Percentiles rank a stretch among this genome's conserved stretches.
These are phyloP conservation scores for Meiosimyza platycephala DNA, from an alignment of 2,888 invertebrate genomes.

Conservation along the genomic window DNA sequence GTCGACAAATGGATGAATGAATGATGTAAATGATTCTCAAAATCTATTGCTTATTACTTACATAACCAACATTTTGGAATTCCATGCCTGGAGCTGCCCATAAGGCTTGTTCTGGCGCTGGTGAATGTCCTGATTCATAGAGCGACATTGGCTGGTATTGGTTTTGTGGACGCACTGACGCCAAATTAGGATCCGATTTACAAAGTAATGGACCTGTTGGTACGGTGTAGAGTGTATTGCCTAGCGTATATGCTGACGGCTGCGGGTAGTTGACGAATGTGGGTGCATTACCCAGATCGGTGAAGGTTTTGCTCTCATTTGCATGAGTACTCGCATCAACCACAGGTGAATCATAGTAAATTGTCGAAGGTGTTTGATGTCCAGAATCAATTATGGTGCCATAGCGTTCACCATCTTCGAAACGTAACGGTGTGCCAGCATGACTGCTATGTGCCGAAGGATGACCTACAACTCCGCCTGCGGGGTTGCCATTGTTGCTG, in stretches of 20 bases:
- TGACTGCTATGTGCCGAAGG: constrained; percentile 38
- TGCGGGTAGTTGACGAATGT: constrained; percentile 57
- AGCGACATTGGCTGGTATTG: constrained; percentile 57
- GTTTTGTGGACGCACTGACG: constrained; percentile 57
- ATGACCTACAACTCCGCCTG: constrained; percentile 17
- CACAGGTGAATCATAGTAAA: constrained; percentile 57
- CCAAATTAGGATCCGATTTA: constrained; percentile 63
- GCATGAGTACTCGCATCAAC: constrained; percentile 57
- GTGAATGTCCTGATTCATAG: constrained; percentile 55
- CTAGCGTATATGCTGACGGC: constrained; percentile 55
- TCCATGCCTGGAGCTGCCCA: constrained; percentile 56
- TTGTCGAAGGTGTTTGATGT: constrained; percentile 50
- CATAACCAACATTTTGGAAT: constrained; percentile 58
- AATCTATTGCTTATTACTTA: constrained; percentile 48
- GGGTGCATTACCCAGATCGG: constrained; percentile 60
- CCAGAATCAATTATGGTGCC: constrained; percentile 40
- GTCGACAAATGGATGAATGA: background rate
- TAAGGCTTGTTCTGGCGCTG: constrained; percentile 53
- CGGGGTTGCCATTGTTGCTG: constrained; percentile 40
- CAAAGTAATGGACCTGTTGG: constrained; percentile 57
- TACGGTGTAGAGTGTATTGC: constrained; percentile 59
- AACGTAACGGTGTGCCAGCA: constrained; percentile 43
- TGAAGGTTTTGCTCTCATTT: constrained; percentile 64
- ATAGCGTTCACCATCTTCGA: constrained; percentile 52
- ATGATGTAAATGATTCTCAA: background rate